Conservation (phyloP, 1,140 invertebrate genomes). For the Heliconius nattereri region DNA sequence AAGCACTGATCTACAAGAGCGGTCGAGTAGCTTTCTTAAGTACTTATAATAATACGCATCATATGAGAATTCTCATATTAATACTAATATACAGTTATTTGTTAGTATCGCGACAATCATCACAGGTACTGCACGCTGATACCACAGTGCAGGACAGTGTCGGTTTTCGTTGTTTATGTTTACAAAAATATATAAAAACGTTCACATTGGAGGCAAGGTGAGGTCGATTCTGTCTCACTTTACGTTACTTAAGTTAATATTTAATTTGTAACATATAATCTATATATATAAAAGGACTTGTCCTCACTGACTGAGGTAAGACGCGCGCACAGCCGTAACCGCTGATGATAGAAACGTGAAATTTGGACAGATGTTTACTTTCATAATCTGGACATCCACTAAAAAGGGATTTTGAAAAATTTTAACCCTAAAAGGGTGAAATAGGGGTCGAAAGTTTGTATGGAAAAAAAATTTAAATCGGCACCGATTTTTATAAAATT, state of each 20-base stretch:
- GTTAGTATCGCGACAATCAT: slow-evolving; percentile 24
- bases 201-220: not conserved
- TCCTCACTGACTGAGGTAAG: too few species aligned
- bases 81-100: not conserved
- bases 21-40: not conserved
- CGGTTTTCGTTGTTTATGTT: not conserved
- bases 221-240: not conserved
- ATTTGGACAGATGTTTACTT: too few species aligned
- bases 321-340: too few species aligned
- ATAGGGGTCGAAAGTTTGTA: too few species aligned
- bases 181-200: not conserved
- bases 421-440: too few species aligned
- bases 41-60: slow-evolving; percentile 11
- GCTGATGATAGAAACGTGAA: too few species aligned
- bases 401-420: too few species aligned
- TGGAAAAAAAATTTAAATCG: too few species aligned
- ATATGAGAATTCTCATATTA: slow-evolving; percentile 5
- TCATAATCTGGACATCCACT: too few species aligned
- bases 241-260: not conserved
- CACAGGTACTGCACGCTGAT: slow-evolving; percentile 4
- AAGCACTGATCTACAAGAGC: not conserved
- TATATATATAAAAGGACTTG: too few species aligned
- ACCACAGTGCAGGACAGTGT: not conserved
- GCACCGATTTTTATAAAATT: too few species aligned
- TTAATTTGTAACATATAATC: too few species aligned